Base-by-base conservation (phyloP, 2,113 vertebrate genomes). In the Ranitomeya imitator region DNA sequence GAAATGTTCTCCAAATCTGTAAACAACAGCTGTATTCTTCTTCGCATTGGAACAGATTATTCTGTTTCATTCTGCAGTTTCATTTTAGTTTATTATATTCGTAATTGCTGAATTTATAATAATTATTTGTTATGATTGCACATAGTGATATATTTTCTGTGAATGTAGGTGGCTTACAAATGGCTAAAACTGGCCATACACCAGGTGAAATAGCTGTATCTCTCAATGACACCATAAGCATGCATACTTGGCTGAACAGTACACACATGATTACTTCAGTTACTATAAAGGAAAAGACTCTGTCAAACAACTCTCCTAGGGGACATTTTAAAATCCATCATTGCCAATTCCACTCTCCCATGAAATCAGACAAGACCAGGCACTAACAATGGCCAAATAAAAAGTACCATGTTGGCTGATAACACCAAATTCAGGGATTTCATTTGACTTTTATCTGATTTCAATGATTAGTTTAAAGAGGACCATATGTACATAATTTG, bases 11-110 rank as follows among this genome's bases (percentile, higher is more conserved):
- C n/a, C 23, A 85, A 85, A 73, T 61, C 52, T 69, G 51, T 61
- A 81, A 73, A 71, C 65, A 84, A 54, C 45, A 52, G 63, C 83
- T 69, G 23, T 18, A 51, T 80, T 60, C 60, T 83, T 55, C 13
- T 19, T 10, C 55, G n/a, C 18, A 76, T 21, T 76, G 19, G 16
- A 45, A 19, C 1, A 51, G 15, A 74, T 37, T 9, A 37, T 74
- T 26, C 2, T 74, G 3, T 13, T 31, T 74, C 4, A 19, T 74
- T 74, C 18, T 73, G 23, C 26, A 45, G 37, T 45, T 45, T 45
- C 37, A 45, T 45, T 16, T 73, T 7, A 21, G 26, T 73, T 73
- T 37, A 37, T 73, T 73, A 16, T 15, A 73, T 73, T 1, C 69
- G 4, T 73, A 73, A 73, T 73, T 73, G 23, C 13, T 37, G 69